Conservation (phyloP, 2,113 vertebrate species). For the Onychorhynchus coronatus region DNA sequence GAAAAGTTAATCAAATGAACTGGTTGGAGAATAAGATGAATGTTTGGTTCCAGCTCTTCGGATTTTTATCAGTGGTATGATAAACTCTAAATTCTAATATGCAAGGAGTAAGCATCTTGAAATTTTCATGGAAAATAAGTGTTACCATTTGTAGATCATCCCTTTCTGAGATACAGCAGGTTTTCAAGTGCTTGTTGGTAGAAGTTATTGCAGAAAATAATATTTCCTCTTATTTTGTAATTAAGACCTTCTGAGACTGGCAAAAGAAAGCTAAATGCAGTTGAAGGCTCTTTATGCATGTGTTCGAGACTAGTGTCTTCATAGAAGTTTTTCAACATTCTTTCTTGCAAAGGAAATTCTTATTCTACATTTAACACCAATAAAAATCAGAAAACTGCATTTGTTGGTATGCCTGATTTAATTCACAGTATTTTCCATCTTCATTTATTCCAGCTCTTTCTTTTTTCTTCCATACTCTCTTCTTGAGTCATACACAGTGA, state of each 20-base stretch:
- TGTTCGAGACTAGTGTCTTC: background rate
- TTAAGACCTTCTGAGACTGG: background rate
- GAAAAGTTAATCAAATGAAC: background rate
- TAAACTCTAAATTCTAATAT: background rate
- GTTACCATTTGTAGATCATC: background rate
- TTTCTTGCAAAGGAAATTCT: background rate
- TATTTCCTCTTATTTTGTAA: background rate
- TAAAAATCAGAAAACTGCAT: slow-evolving; percentile 20
- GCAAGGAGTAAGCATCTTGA: background rate
- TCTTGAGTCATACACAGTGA: background rate
- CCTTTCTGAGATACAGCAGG: background rate
- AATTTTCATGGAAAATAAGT: background rate
- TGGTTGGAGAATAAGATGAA: background rate
- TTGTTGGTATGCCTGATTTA: slow-evolving; percentile 19
- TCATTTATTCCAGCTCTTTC: slow-evolving; percentile 8
- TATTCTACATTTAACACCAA: background rate
- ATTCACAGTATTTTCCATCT: slow-evolving; percentile 41
- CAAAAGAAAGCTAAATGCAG: background rate
- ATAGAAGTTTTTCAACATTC: background rate
- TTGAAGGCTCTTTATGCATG: background rate
- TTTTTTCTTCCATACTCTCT: slow-evolving; percentile 3
- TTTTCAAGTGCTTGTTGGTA: background rate
- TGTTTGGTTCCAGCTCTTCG: background rate
- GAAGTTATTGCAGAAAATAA: background rate
- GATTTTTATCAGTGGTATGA: background rate